Percentiles rank a stretch among this genome's conserved stretches.
These are phyloP conservation scores for Ctenomys sociabilis DNA, from an alignment of 2,113 vertebrate species.

Conservation along the genomic window DNA sequence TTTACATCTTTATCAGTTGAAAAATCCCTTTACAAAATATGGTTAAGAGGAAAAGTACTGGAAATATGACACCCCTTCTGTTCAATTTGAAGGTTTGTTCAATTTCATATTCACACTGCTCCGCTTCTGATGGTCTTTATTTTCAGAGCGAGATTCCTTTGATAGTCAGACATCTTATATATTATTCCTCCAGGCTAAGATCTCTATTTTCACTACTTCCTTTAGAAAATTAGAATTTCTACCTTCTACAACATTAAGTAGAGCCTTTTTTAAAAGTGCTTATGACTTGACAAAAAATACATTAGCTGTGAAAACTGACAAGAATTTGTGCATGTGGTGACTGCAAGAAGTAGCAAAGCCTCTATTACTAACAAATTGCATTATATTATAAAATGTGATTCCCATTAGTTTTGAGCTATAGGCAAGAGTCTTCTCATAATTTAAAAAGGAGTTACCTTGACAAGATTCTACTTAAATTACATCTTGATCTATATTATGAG, in stretches of 20 bases:
- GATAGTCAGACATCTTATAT: constrained; percentile 79
- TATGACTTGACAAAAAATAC: constrained; percentile 80
- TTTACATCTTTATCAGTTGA: constrained; percentile 82
- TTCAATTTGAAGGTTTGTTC: constrained; percentile 81
- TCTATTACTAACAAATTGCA: constrained; percentile 70
- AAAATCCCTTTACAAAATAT: constrained; percentile 72
- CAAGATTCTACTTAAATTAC: constrained; percentile 84
- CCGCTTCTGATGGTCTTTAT: constrained; percentile 75
- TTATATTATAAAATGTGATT: constrained; percentile 80
- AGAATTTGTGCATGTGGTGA: constrained; percentile 67
- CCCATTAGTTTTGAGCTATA: constrained; percentile 73
- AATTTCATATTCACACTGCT: constrained; percentile 79
- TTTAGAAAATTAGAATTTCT: constrained; percentile 83
- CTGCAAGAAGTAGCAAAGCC: constrained; percentile 60
- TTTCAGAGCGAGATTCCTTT: constrained; percentile 81
- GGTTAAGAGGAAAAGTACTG: constrained; percentile 64
- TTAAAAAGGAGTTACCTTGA: constrained; percentile 80
- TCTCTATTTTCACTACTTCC: constrained; percentile 80
- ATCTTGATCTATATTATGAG: constrained; percentile 81
- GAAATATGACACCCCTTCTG: constrained; percentile 72
- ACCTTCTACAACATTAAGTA: constrained; percentile 79
- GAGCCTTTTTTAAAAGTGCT: constrained; percentile 75
- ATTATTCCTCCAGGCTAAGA: constrained; percentile 80
- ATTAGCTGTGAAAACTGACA: constrained; percentile 78
- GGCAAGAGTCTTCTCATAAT: constrained; percentile 72